A percentile compares a stretch with the other conserved stretches of the same genome.
Conservation (phyloP, 2,797 vertebrate genomes). For the Tiaroga cobitis region DNA sequence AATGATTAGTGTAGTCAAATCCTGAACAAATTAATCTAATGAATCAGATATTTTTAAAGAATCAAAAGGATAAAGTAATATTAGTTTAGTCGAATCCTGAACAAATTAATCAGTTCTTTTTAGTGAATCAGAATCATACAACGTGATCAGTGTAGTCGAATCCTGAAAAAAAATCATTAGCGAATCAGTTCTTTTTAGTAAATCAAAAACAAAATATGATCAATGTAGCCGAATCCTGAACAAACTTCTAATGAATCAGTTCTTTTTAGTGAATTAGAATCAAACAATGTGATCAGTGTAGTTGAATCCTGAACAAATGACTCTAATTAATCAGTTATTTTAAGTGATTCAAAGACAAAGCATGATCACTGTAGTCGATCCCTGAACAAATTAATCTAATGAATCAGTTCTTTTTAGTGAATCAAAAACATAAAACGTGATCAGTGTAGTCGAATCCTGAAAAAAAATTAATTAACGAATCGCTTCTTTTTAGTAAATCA, state of each 20-base stretch:
- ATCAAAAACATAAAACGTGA: too few relatives aligned
- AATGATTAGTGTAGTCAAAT: not conserved
- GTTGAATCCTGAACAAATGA: not conserved
- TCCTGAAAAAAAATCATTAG: not conserved
- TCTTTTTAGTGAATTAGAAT: not conserved
- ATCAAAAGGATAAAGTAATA: not conserved
- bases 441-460: not conserved
- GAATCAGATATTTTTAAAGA: not conserved
- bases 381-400: not conserved
- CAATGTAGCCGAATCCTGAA: fast-evolving
- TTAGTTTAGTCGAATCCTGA: not conserved
- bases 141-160: fast-evolving
- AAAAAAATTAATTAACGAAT: not conserved
- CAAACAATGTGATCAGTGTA: too few relatives aligned
- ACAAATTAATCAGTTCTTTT: not conserved
- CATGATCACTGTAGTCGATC: too few relatives aligned
- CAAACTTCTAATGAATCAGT: not conserved
- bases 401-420: too few relatives aligned
- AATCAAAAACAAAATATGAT: not conserved
- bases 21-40: not conserved
- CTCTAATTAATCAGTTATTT: not conserved
- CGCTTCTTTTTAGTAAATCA: not conserved
- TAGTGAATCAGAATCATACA: not conserved
- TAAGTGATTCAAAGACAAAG: not conserved
- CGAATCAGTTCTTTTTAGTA: not conserved